Evolutionary conservation across 2,888 invertebrate species (phyloP).

Genomic region (Eurois occulta): DNA sequence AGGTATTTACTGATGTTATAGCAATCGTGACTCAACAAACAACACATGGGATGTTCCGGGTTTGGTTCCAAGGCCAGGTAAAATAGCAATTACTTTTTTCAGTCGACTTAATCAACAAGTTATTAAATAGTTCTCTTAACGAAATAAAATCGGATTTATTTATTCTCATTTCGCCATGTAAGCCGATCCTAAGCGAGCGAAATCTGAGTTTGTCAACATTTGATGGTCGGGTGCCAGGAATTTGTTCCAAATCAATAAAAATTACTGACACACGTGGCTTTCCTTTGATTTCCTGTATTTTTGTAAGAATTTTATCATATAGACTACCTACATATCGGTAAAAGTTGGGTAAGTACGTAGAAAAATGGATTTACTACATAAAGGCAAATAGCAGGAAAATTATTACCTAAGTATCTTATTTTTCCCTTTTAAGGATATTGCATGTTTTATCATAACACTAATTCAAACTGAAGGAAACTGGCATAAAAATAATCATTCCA

Average conservation of each 20-base stretch:
- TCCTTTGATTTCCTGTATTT: conserved; percentile 19
- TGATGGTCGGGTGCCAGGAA: conserved; percentile 62
- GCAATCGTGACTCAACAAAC: too few species aligned
- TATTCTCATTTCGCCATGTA: conserved; percentile 41
- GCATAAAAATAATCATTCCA: background rate
- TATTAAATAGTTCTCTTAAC: background rate
- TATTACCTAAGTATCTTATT: background rate
- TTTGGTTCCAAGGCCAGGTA: too few species aligned
- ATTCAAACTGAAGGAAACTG: background rate
- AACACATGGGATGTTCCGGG: too few species aligned
- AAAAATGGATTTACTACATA: background rate
- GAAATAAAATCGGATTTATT: background rate
- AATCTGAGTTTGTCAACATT: conserved; percentile 67
- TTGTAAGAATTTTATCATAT: background rate
- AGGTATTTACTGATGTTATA: too few species aligned
- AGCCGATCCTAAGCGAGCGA: conserved; percentile 35
- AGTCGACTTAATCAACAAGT: too few species aligned
- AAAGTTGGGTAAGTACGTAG: background rate
- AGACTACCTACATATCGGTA: background rate
- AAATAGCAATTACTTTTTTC: too few species aligned
- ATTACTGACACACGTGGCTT: conserved; percentile 33
- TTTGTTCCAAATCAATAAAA: conserved; percentile 74
- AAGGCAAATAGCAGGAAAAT: background rate
- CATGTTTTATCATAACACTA: background rate
- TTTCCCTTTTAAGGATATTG: background rate